Evolutionary conservation across 2,797 vertebrate species (phyloP).

Genomic region (Chaenodraco wilsoni): DNA sequence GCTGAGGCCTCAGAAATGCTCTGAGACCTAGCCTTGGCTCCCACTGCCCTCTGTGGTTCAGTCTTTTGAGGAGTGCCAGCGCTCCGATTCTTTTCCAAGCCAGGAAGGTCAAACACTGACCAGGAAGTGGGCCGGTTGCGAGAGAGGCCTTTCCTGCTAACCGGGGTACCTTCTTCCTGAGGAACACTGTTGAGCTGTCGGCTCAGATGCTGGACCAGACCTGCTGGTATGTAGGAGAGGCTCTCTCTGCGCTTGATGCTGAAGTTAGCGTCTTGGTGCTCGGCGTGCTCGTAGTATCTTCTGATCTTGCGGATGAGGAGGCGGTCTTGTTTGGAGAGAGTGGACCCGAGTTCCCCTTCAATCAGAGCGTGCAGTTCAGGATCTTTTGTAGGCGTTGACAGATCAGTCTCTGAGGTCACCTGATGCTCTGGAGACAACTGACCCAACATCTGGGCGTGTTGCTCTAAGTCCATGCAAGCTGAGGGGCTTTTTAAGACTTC

Average conservation of each 20-base stretch:
- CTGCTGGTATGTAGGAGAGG: conserved; percentile 94
- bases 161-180: conserved; percentile 62
- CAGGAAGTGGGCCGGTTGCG: conserved; percentile 82
- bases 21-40: conserved; percentile 33
- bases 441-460: conserved; percentile 49
- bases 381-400: not conserved
- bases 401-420: conserved; percentile 10
- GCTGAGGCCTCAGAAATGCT: conserved; percentile 44
- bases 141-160: conserved; percentile 59
- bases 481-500: conserved; percentile 84
- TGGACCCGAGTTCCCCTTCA: conserved; percentile 80
- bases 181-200: conserved; percentile 87
- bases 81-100: conserved; percentile 63
- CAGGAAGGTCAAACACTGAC: conserved; percentile 85
- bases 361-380: not conserved
- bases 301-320: conserved; percentile 92
- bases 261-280: conserved; percentile 88
- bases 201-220: conserved; percentile 90
- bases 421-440: conserved; percentile 55
- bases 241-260: conserved; percentile 94
- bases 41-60: conserved; percentile 22
- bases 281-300: conserved; percentile 91
- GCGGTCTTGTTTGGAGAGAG: conserved; percentile 89
- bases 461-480: conserved; percentile 78
- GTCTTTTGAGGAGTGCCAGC: conserved; percentile 16